Conservation (phyloP, 2,797 vertebrate genomes). For the Clarias laeviceps region DNA sequence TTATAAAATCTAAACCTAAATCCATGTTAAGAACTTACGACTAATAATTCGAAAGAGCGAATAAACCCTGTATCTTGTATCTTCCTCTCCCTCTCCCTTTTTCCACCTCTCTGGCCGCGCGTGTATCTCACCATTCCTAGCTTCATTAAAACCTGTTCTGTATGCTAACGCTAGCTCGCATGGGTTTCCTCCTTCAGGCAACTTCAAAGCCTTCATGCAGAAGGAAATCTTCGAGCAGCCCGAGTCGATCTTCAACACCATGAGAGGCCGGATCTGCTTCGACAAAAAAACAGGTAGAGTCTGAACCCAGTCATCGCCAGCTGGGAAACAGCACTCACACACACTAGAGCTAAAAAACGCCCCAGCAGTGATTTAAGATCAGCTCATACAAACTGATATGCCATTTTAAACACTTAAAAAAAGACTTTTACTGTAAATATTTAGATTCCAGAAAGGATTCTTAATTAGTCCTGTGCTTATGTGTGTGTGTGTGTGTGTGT, state of each 20-base stretch:
- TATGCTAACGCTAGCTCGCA: background rate
- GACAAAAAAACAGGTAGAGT: constrained; percentile 83
- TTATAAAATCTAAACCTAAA: background rate
- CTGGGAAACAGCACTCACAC: constrained; percentile 12
- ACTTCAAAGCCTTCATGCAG: constrained; percentile 96
- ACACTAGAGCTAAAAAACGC: background rate
- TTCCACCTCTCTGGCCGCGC: background rate
- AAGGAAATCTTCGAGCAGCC: constrained; percentile 99
- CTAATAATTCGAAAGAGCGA: background rate
- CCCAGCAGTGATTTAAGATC: background rate
- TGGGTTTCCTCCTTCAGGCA: constrained; percentile 72
- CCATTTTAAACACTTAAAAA: background rate
- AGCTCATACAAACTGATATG: background rate
- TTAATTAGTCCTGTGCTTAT: constrained; percentile 13
- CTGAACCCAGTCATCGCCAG: constrained; percentile 17
- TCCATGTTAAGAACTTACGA: background rate
- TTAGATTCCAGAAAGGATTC: background rate
- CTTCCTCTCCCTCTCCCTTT: background rate
- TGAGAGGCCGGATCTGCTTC: constrained; percentile 94
- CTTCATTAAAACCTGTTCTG: background rate
- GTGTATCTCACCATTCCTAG: background rate
- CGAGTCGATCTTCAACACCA: constrained; percentile 94
- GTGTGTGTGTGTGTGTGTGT: background rate
- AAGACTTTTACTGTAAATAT: background rate
- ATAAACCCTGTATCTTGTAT: background rate